Evolutionary conservation across 1,140 invertebrate genomes (phyloP), one percentile per base, ranked within the genome.

Genomic region (Macrosteles quadrilineatus): DNA sequence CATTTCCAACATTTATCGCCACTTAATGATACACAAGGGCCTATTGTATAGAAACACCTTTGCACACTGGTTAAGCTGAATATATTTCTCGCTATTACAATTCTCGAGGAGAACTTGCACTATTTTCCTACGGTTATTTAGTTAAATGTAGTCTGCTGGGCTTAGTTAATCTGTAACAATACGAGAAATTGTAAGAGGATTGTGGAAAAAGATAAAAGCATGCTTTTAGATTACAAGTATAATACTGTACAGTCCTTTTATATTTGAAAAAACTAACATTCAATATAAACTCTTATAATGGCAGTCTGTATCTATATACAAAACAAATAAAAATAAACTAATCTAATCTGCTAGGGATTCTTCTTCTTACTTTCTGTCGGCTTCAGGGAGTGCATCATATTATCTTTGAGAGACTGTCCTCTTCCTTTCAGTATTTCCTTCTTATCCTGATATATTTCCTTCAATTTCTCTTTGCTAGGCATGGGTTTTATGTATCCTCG

Each of bases 401-500:
- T 71, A 40, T 81, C 80, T 73, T 82, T 84, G 14, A 80, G 69
- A 66, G 75, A 74, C 69, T 80, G 76, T 68, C 71, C 78, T 23
- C 73, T 78, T 69, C 82, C 83, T 73, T 84, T 81, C 27, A 87
- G 72, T 66, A 80, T 81, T 63, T 84, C 83, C 75, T 82, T 84
- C 71, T 82, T 83, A 71, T 86, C 84, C 70, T 84, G 79, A 63
- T 86, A 79, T 80, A 89, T 85, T 76, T 87, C 83, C 76, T 86
- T 86, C 0, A 89, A 77, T 71, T 85, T 78, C 72, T 87, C 84
- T 63, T 80, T 82, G 47, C 85, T 84, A 9, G 87, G 86, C 2
- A 89, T 84, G 67, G 87, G 87, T 78, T 87, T 87, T 67, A 93
- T 89, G 76, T 86, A 88, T 17, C 90, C 90, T 73, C 84, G 83